A percentile compares a stretch with the other conserved stretches of the same genome.
Evolutionary conservation across 64 coral and sea anemone genomes (phyloP).

Genomic region (Hydrozoanthus tunicans): DNA sequence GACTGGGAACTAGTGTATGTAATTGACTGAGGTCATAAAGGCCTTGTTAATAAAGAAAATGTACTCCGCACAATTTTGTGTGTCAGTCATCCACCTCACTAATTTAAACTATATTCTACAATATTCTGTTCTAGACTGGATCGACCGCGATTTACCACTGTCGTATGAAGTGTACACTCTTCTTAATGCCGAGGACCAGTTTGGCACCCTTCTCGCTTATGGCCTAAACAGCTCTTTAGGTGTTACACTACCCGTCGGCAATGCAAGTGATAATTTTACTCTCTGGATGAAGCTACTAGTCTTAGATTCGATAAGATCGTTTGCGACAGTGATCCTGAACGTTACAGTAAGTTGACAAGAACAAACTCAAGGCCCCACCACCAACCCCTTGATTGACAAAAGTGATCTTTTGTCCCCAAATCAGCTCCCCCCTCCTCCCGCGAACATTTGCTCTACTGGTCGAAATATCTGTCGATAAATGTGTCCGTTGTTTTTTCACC

Average conservation of each 20-base stretch:
- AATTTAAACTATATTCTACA: not conserved
- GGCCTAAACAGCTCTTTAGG: not conserved
- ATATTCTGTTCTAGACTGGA: not conserved
- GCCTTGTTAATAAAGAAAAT: not conserved
- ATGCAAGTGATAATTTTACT: not conserved
- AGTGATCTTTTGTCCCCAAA: not conserved
- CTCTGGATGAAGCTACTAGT: slow-evolving; percentile 5
- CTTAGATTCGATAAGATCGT: not conserved
- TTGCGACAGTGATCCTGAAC: not conserved
- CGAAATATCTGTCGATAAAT: too few species aligned
- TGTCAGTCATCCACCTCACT: not conserved
- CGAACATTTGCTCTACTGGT: too few species aligned
- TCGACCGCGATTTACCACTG: not conserved
- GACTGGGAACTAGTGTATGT: too few species aligned
- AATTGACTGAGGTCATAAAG: too few species aligned
- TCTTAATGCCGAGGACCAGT: not conserved
- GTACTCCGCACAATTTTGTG: not conserved
- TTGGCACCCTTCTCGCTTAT: slow-evolving; percentile 2
- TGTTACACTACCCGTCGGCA: not conserved
- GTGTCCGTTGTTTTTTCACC: too few species aligned
- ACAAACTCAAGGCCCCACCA: not conserved
- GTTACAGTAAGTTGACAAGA: not conserved
- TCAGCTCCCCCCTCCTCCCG: too few species aligned
- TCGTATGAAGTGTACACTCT: slow-evolving; percentile 11
- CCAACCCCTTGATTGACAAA: too few species aligned